phyloP scores from a whole-genome alignment of 2,888 invertebrate genomes.

The Drosophila aldrichi region DNA sequence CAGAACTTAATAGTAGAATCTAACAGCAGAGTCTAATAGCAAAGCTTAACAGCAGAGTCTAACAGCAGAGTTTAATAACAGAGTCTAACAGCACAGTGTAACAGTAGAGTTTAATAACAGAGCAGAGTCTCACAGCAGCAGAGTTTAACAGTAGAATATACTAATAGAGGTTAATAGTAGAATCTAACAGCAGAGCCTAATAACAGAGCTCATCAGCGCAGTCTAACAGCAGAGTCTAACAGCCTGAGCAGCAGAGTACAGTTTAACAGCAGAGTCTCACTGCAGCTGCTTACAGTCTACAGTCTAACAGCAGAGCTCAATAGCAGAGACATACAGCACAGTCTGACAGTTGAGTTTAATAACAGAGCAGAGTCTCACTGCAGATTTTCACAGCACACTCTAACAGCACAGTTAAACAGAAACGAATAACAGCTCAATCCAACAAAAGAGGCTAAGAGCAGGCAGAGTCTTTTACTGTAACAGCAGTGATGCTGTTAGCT shows the following conservation, averaged over 20 bases:
- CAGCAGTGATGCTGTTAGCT: background rate
- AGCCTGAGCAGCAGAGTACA: background rate
- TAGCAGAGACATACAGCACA: too few relatives aligned
- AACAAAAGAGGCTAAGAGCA: background rate
- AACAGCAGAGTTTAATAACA: background rate
- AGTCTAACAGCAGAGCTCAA: too few relatives aligned
- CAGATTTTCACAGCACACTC: too few relatives aligned
- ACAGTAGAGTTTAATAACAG: background rate
- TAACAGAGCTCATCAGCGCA: too few relatives aligned
- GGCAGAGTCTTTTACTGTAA: background rate
- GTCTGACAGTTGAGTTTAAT: too few relatives aligned
- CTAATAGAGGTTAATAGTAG: too few relatives aligned
- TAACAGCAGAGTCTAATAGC: background rate
- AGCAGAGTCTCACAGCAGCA: background rate
- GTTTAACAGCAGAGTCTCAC: too few relatives aligned
- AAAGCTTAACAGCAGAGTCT: background rate
- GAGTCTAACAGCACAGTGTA: background rate
- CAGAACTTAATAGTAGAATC: too few relatives aligned
- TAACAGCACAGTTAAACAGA: too few relatives aligned
- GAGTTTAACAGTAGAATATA: background rate
- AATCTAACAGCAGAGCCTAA: background rate
- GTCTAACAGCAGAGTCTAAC: background rate
- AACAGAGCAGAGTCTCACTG: too few relatives aligned
- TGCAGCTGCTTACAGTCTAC: too few relatives aligned
- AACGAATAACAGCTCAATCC: background rate